Percentiles rank a stretch among this genome's conserved stretches.
Evolutionary conservation across 2,113 vertebrate genomes (phyloP).

Genomic region (Elgaria multicarinata): DNA sequence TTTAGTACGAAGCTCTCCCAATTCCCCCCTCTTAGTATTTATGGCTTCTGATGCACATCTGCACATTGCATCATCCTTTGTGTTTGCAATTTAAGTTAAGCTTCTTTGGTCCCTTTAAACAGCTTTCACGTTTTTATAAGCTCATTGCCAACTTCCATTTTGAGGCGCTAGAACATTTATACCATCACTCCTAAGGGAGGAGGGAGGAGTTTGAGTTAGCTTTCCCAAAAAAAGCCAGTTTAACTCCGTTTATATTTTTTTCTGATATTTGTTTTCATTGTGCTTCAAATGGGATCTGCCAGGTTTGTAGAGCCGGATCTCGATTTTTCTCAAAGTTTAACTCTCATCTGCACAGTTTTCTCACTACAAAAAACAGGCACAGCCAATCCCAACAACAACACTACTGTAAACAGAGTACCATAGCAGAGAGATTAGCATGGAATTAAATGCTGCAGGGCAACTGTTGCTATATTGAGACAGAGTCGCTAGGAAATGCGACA

Average conservation of each 20-base stretch:
- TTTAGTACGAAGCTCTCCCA: neutral
- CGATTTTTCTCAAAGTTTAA: neutral
- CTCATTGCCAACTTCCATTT: neutral
- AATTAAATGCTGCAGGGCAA: conserved; percentile 36
- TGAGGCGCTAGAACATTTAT: neutral
- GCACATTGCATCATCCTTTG: neutral
- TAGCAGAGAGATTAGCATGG: conserved; percentile 38
- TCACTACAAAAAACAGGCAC: conserved; percentile 30
- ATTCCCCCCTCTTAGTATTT: neutral
- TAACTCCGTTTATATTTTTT: neutral
- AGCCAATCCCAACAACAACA: conserved; percentile 25
- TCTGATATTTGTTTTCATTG: neutral
- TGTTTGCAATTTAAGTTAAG: neutral
- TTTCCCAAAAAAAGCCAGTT: neutral
- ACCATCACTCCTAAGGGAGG: neutral
- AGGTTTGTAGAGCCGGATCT: neutral
- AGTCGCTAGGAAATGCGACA: conserved; percentile 38
- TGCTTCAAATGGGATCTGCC: neutral
- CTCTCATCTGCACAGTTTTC: neutral
- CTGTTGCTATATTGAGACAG: conserved; percentile 43
- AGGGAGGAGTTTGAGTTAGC: neutral
- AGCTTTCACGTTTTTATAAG: too few species aligned
- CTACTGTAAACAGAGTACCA: conserved; percentile 38
- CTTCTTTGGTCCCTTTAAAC: neutral
- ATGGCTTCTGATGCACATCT: neutral